phyloP scores from a whole-genome alignment of 2,797 vertebrate species.

The Tadarida brasiliensis region DNA sequence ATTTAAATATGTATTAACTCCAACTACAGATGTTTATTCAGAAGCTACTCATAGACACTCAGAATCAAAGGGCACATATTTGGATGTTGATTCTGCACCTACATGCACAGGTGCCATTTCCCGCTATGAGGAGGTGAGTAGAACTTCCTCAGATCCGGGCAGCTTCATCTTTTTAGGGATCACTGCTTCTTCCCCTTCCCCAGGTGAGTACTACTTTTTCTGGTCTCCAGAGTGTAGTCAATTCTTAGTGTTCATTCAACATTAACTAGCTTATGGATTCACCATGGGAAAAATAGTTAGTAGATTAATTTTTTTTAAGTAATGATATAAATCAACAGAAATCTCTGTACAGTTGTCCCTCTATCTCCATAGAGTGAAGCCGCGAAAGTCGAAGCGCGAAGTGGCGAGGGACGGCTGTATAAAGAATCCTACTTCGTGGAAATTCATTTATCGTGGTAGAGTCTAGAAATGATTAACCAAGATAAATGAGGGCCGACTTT shows the following conservation, averaged over 20 bases:
- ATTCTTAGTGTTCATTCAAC: background rate
- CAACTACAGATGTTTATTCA: background rate
- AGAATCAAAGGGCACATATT: background rate
- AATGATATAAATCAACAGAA: background rate
- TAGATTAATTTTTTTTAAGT: slow-evolving; percentile 1
- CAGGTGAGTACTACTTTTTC: background rate
- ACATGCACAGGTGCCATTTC: background rate
- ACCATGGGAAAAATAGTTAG: background rate
- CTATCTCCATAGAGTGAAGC: no score
- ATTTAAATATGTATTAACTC: background rate
- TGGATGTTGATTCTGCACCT: background rate
- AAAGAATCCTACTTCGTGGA: no score
- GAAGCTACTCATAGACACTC: background rate
- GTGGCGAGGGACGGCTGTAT: no score
- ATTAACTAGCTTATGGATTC: background rate
- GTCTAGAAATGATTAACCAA: no score
- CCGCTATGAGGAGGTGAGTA: background rate
- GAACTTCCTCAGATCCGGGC: background rate
- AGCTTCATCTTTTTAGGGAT: background rate
- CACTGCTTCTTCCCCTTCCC: background rate
- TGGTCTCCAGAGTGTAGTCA: background rate
- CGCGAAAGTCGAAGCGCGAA: no score
- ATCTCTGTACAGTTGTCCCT: no score
- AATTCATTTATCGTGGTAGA: no score
- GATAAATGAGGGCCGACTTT: no score